Percentiles rank a stretch among this genome's conserved stretches.
phyloP scores from a whole-genome alignment of 2,797 vertebrate genomes.

The Gallirallus australis region DNA sequence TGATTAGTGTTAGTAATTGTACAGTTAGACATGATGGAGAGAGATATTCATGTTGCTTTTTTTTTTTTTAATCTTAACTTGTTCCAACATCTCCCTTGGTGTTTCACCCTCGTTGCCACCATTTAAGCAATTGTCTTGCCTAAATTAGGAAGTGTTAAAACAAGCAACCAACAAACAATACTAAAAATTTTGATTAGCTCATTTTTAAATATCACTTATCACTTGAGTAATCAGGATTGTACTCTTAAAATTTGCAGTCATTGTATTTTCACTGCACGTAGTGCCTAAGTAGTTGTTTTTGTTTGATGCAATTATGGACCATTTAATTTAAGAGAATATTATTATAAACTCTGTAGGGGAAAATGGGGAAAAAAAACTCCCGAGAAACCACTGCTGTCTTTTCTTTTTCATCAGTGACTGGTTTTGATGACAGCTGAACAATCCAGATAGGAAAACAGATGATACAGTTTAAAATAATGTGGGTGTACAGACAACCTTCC shows the following conservation, averaged over 20 bases:
- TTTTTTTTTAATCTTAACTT: neutral
- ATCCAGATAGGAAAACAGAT: neutral
- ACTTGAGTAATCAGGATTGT: neutral
- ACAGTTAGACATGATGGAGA: neutral
- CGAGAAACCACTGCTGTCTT: neutral
- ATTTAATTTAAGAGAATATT: neutral
- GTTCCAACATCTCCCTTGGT: neutral
- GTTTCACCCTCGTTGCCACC: neutral
- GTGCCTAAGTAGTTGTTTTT: neutral
- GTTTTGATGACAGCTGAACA: neutral
- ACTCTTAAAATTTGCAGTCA: neutral
- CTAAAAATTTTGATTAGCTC: neutral
- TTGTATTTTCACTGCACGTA: neutral
- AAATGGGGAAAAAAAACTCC: neutral
- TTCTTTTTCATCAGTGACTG: neutral
- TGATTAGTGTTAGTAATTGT: neutral
- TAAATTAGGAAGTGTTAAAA: neutral
- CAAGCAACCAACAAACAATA: neutral
- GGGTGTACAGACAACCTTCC: neutral
- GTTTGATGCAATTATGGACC: neutral
- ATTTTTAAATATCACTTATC: neutral
- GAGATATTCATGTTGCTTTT: neutral
- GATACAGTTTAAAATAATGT: neutral
- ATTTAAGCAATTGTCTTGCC: neutral
- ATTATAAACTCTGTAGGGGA: neutral